phyloP scores from a whole-genome alignment of 2,113 vertebrate species.

The Peucedramus taeniatus region DNA sequence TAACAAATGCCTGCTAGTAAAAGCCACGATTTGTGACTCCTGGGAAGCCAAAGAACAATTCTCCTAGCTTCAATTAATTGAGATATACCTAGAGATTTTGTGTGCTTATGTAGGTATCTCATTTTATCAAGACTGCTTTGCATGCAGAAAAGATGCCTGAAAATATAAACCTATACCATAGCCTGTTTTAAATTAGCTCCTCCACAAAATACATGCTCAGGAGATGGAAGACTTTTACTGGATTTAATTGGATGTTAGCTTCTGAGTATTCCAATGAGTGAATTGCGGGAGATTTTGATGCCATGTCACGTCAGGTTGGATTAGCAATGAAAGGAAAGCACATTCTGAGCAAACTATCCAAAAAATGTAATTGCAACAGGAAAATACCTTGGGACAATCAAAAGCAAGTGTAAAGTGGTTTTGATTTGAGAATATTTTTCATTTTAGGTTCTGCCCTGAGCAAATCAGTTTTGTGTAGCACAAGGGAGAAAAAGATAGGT shows the following conservation, averaged over 20 bases:
- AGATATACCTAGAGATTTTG: conserved; percentile 29
- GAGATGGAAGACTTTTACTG: conserved; percentile 33
- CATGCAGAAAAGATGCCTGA: conserved; percentile 39
- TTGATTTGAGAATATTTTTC: conserved; percentile 19
- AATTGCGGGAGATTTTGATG: conserved; percentile 33
- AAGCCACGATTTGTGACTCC: background rate
- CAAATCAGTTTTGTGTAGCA: background rate
- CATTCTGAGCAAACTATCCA: background rate
- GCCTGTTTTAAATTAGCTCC: conserved; percentile 45
- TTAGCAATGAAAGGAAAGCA: background rate
- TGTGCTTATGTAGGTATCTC: conserved; percentile 16
- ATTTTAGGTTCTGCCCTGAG: background rate
- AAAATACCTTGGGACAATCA: background rate
- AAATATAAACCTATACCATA: background rate
- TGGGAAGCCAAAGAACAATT: conserved; percentile 20
- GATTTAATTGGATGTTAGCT: conserved; percentile 44
- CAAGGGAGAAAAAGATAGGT: background rate
- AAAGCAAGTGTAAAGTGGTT: background rate
- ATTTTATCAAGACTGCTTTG: conserved; percentile 33
- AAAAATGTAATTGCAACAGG: background rate
- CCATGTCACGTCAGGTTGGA: background rate
- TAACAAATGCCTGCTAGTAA: conserved; percentile 3
- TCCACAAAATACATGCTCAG: background rate
- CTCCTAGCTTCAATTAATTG: conserved; percentile 56
- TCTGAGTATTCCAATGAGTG: background rate